Conservation (phyloP, 2,113 vertebrate species). For the Etheostoma cragini region DNA sequence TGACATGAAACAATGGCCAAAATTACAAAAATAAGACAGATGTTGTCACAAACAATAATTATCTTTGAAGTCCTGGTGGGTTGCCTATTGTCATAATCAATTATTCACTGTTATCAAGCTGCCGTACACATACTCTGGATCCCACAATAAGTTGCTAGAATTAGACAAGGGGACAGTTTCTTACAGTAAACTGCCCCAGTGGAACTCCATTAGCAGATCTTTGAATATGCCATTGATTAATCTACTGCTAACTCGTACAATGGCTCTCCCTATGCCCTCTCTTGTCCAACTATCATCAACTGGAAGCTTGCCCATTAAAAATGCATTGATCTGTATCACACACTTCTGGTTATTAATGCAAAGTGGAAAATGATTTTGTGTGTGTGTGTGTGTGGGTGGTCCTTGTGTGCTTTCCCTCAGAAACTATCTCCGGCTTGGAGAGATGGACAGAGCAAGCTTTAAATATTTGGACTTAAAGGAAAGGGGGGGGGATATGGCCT, state of each 20-base stretch:
- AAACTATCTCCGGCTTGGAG: slow-evolving; percentile 15
- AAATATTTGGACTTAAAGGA: slow-evolving; percentile 6
- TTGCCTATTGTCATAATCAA: background rate
- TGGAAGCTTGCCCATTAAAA: slow-evolving; percentile 55
- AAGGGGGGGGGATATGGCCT: background rate
- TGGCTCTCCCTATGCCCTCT: slow-evolving; percentile 35
- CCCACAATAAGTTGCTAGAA: background rate
- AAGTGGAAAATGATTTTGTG: slow-evolving; percentile 57
- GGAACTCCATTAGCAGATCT: slow-evolving; percentile 29
- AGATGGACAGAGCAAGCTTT: background rate
- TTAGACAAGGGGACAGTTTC: background rate
- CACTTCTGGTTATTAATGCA: slow-evolving; percentile 65
- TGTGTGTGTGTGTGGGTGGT: slow-evolving; percentile 6
- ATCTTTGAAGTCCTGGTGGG: background rate
- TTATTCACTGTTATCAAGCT: slow-evolving; percentile 9
- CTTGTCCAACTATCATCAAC: slow-evolving; percentile 33
- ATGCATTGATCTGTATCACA: slow-evolving; percentile 37
- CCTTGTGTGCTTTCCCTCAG: slow-evolving; percentile 6
- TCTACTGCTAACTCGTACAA: slow-evolving; percentile 42
- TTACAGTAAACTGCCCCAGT: background rate
- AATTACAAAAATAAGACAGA: background rate
- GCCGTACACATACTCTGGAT: background rate
- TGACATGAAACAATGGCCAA: background rate
- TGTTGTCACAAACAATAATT: background rate
- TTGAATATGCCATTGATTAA: slow-evolving; percentile 52